Percentiles rank a stretch among this genome's conserved stretches.
phyloP scores from a whole-genome alignment of 2,113 vertebrate genomes.

The Gallinago undulata region DNA sequence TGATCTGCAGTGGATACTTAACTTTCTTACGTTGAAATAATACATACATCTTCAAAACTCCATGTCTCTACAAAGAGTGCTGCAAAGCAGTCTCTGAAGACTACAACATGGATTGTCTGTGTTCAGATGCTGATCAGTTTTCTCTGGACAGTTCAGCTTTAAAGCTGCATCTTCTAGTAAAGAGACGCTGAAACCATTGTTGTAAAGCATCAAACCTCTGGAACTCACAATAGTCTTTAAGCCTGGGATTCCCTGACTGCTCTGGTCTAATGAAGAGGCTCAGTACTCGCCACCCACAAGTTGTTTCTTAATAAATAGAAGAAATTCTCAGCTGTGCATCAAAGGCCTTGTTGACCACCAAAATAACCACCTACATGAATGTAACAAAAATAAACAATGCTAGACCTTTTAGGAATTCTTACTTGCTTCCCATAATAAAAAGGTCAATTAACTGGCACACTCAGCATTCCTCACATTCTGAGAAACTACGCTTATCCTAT shows the following conservation, averaged over 20 bases:
- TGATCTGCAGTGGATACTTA: neutral
- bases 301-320: neutral
- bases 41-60: neutral
- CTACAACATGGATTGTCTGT: neutral
- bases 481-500: neutral
- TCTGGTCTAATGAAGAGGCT: neutral
- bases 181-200: neutral
- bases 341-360: neutral
- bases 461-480: neutral
- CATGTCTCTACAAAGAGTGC: neutral
- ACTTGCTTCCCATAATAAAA: neutral
- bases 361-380: neutral
- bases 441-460: neutral
- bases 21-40: neutral
- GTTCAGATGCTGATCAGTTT: neutral
- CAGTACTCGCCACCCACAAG: neutral
- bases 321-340: slow-evolving; percentile 40
- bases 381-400: neutral
- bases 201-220: neutral
- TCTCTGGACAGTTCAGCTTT: neutral
- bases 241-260: neutral
- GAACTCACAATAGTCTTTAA: neutral
- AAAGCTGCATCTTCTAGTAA: neutral
- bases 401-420: neutral
- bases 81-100: neutral